Conservation (phyloP, 2,113 vertebrate species). For the Esox niger region DNA sequence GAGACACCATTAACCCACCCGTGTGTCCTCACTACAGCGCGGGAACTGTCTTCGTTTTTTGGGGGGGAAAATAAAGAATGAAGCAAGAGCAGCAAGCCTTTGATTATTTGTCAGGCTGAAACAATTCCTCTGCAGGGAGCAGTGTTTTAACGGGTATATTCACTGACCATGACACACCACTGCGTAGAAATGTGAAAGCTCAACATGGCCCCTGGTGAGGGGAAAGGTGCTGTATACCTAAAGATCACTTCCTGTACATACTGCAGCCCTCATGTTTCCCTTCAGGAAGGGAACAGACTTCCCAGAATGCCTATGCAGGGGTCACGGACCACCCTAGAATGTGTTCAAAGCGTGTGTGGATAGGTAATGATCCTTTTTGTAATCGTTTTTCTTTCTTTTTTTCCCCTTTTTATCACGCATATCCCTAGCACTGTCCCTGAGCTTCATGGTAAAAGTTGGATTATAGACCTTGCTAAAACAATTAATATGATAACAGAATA, state of each 20-base stretch:
- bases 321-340: constrained; percentile 56
- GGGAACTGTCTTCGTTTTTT: constrained; percentile 25
- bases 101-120: neutral
- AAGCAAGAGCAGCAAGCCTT: neutral
- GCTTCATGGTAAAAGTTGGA: constrained; percentile 8
- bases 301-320: constrained; percentile 56
- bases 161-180: constrained; percentile 49
- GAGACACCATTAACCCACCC: constrained; percentile 60
- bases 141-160: constrained; percentile 41
- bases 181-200: constrained; percentile 72
- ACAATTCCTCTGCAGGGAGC: constrained; percentile 19
- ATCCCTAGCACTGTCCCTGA: neutral
- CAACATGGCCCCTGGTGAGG: constrained; percentile 69
- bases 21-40: constrained; percentile 34
- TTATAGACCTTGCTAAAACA: neutral
- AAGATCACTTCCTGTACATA: constrained; percentile 58
- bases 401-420: neutral
- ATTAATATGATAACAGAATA: neutral
- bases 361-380: constrained; percentile 48
- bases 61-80: neutral
- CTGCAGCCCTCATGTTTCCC: constrained; percentile 30
- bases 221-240: constrained; percentile 68
- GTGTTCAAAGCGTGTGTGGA: constrained; percentile 43
- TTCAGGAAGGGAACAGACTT: constrained; percentile 20
- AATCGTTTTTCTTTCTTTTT: constrained; percentile 46